A percentile compares a stretch with the other conserved stretches of the same genome.
phyloP scores from a whole-genome alignment of 2,113 vertebrate species.

The Chamaea fasciata region DNA sequence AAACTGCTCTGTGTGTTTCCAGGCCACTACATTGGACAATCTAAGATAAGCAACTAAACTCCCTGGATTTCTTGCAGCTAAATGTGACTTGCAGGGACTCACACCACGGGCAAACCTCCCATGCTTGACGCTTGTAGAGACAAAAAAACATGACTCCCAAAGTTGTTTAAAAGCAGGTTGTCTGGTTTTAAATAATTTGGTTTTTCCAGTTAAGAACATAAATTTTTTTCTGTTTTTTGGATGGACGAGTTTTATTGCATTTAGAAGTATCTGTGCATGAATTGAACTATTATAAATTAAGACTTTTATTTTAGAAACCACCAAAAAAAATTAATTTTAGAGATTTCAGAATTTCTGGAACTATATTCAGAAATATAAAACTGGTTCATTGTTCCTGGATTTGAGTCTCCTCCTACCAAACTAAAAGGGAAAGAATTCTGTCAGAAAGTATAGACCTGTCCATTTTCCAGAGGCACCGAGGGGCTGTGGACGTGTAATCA shows the following conservation, averaged over 20 bases:
- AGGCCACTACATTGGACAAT: neutral
- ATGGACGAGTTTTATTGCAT: neutral
- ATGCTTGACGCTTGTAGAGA: neutral
- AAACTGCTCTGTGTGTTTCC: neutral
- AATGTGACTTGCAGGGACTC: neutral
- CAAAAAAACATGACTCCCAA: neutral
- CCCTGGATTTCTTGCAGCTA: neutral
- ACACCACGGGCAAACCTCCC: neutral
- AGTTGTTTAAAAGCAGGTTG: neutral
- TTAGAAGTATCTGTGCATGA: neutral
- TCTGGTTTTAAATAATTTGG: neutral
- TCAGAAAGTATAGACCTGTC: neutral
- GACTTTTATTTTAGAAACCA: neutral
- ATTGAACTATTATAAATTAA: neutral
- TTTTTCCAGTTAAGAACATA: neutral
- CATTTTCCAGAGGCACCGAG: neutral
- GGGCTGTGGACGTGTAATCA: neutral
- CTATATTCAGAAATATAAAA: neutral
- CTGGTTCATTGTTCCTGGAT: neutral
- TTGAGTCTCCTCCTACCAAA: neutral
- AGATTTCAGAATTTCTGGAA: neutral
- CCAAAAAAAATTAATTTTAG: neutral
- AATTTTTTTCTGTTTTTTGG: neutral
- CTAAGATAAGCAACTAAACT: neutral
- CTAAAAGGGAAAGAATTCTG: neutral